A percentile compares a stretch with the other conserved stretches of the same genome.
These are phyloP conservation scores for human DNA, from an alignment of 2,113 vertebrate genomes.

Conservation along the genomic window GRCh38 chr7:78162001-78162500, in stretches of 20 bases:
- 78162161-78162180: conserved; percentile 80
- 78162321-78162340: too few species aligned
- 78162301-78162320: too few species aligned
- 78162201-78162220: conserved; percentile 73
- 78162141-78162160: conserved; percentile 83
- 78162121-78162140: conserved; percentile 81
- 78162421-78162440: too few species aligned
- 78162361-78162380: too few species aligned
- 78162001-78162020: conserved; percentile 76
- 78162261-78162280: too few species aligned
- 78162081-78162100: conserved; percentile 83
- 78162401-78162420: too few species aligned
- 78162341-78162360: too few species aligned
- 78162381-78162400: too few species aligned
- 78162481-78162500: too few species aligned
- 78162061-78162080: conserved; percentile 77
- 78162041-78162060: conserved; percentile 83
- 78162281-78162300: too few species aligned
- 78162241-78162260: conserved; percentile 67
- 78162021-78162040: conserved; percentile 79
- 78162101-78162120: conserved; percentile 79
- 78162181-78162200: conserved; percentile 84
- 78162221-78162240: conserved; percentile 66
- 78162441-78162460: too few species aligned
- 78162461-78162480: too few species aligned